Conservation (phyloP, 1,140 invertebrate genomes). For the Lordiphosa stackelbergi region DNA sequence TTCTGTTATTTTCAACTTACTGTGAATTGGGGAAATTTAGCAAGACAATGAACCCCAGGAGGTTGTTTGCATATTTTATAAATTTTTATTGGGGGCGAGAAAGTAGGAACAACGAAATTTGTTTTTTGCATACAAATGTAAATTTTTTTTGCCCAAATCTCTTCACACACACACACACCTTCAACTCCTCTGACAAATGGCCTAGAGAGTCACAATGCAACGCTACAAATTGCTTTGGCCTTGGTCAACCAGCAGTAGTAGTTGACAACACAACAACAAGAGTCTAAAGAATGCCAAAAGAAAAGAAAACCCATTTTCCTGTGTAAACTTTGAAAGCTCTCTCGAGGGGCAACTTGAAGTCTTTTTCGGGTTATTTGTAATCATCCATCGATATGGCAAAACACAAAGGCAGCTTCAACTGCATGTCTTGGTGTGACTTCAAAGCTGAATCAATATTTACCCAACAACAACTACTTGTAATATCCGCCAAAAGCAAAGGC, state of each 20-base stretch:
- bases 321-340: too few species aligned
- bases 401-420: constrained; percentile 3
- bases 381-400: neutral
- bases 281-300: neutral
- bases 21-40: too few species aligned
- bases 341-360: too few species aligned
- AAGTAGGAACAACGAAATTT: too few species aligned
- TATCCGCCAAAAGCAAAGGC: constrained; percentile 42
- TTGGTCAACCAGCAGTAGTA: constrained; percentile 20
- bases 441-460: constrained; percentile 38
- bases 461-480: constrained; percentile 44
- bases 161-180: neutral
- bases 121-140: too few species aligned
- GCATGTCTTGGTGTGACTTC: constrained; percentile 7
- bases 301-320: neutral
- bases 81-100: too few species aligned
- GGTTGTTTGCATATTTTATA: too few species aligned
- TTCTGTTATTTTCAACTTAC: too few species aligned
- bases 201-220: neutral
- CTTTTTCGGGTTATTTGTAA: too few species aligned
- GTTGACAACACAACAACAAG: too few species aligned
- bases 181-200: constrained; percentile 8
- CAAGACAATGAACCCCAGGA: too few species aligned
- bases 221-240: constrained; percentile 52
- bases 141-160: too few species aligned